A percentile compares a stretch with the other conserved stretches of the same genome.
phyloP scores from a whole-genome alignment of 2,888 invertebrate genomes.

The Phaonia tiefii region DNA sequence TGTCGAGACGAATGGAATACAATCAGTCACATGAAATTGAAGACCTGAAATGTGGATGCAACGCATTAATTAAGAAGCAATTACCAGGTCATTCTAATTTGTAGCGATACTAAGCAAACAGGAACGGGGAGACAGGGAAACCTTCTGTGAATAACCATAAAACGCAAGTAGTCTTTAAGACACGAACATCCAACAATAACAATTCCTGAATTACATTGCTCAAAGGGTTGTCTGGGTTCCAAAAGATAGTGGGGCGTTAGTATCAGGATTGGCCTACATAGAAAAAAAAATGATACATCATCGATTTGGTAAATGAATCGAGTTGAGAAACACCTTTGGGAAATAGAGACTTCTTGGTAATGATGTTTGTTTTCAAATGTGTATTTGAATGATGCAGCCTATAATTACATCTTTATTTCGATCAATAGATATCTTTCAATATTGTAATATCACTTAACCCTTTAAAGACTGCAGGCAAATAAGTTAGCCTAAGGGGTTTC shows the following conservation, averaged over 20 bases:
- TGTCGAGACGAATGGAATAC: slow-evolving; percentile 2
- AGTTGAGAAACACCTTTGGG: no score
- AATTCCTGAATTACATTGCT: background rate
- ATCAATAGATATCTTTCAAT: background rate
- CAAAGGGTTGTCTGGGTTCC: background rate
- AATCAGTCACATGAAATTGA: slow-evolving; percentile 15
- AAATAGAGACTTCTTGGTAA: no score
- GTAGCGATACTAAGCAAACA: no score
- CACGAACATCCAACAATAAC: background rate
- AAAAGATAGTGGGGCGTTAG: slow-evolving; percentile 1
- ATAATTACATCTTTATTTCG: background rate
- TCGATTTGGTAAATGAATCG: background rate
- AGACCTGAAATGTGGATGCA: slow-evolving; percentile 29
- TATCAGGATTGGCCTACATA: background rate
- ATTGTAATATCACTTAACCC: background rate
- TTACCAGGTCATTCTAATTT: slow-evolving; percentile 30
- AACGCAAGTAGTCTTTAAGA: background rate
- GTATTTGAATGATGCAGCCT: no score
- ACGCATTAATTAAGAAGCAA: slow-evolving; percentile 39
- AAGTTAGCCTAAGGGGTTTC: no score
- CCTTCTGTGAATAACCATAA: slow-evolving; percentile 27
- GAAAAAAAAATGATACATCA: slow-evolving; percentile 31
- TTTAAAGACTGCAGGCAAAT: no score
- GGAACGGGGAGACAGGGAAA: background rate
- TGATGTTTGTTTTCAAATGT: no score